Percentiles rank a stretch among this genome's conserved stretches.
Conservation (phyloP, 37 sponge, comb jelly and placozoan genomes). For the Petrosia ficiformis region DNA sequence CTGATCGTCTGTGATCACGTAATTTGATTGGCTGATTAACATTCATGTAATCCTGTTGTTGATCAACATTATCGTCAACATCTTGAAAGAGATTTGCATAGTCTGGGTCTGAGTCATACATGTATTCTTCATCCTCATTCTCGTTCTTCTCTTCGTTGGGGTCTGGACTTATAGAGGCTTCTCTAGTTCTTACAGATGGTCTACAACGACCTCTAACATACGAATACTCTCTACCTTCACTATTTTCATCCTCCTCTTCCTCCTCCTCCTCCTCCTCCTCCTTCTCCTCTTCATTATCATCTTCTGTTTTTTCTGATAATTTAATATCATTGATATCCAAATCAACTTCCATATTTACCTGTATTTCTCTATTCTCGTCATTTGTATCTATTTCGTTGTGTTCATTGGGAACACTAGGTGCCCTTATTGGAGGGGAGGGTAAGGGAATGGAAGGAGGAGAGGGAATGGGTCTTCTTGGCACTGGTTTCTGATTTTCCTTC, state of each 20-base stretch:
- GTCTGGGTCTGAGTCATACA: background rate
- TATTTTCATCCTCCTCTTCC: conserved; percentile 10
- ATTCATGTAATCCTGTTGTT: background rate
- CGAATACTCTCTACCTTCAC: background rate
- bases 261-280: background rate
- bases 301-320: background rate
- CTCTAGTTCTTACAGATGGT: background rate
- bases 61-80: background rate
- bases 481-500: background rate
- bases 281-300: conserved; percentile 8
- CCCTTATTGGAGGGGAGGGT: background rate
- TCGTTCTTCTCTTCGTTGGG: too few relatives aligned
- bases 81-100: background rate
- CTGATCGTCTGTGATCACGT: background rate
- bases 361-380: too few relatives aligned
- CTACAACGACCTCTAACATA: background rate
- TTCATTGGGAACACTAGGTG: background rate
- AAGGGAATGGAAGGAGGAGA: background rate
- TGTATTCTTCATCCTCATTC: background rate
- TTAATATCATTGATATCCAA: background rate
- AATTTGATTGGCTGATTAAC: background rate
- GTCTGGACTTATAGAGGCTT: background rate
- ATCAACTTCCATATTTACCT: background rate
- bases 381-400: background rate
- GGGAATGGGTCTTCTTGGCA: background rate